Base-by-base conservation (phyloP, 2,113 vertebrate genomes). In the Trematomus loennbergii region DNA sequence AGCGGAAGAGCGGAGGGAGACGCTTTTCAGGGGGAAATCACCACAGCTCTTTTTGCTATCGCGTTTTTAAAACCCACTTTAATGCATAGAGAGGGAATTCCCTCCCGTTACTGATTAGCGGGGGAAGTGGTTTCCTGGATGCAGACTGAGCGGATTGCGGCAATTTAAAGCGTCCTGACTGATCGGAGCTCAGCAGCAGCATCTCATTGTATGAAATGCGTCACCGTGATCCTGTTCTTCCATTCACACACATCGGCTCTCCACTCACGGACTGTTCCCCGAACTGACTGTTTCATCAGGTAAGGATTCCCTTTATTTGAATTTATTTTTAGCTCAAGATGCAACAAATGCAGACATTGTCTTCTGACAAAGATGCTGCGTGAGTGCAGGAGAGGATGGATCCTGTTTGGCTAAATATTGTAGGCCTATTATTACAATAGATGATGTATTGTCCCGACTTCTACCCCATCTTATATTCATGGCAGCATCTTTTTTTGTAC, bases 171-270 rank as follows among this genome's bases (percentile, higher is more conserved):
- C 78, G 64, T 65, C 72, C 73, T 85, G 75, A 74, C 49, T 78
- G 89, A 83, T 83, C 84, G 82, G 84, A 83, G 85, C 75, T 78
- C 82, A 69, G 43, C 82, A 78, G 75, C 84, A 81, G 79, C 87
- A 81, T 86, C 83, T 78, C 84, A 73, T 72, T 84, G 86, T 82
- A 73, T 89, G 89, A 90, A 91, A 92, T 93, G 92, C 94, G 93
- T 95, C 94, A 94, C 88, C 88, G 85, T 65, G 68, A 85, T 86
- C 87, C 81, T 40, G 82, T 89, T 91, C 54, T 74, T 79, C 76
- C 84, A 83, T 81, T 79, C 81, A 64, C 83, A 76, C 72, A 74
- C 29, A 80, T 83, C 90, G 66, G 69, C 79, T 86, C 82, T 68
- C 40, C 84, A 17, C 79, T 82, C 86, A 70, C 86, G 74, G 82